These are phyloP conservation scores for Rhabdomys pumilio DNA, from an alignment of 2,797 vertebrate genomes.

Conservation along the genomic window DNA sequence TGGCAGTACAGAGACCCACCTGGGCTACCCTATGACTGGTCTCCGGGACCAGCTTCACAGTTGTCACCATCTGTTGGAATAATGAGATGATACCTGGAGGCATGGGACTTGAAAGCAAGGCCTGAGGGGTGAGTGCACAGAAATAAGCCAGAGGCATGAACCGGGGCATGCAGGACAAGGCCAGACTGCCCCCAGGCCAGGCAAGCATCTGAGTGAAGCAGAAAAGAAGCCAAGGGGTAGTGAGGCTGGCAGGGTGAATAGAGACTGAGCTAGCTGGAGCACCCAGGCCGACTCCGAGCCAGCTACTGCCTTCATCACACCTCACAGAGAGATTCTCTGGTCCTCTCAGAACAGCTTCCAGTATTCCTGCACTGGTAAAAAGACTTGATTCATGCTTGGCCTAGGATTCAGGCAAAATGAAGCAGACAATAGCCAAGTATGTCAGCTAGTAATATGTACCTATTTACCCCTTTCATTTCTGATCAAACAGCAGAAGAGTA, in stretches of 20 bases:
- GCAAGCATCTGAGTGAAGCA: rapidly evolving
- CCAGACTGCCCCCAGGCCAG: background rate
- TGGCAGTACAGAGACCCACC: background rate
- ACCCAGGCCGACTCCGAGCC: background rate
- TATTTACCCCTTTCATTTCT: background rate
- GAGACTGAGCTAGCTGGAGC: no score
- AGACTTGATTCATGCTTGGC: no score
- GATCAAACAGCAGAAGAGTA: background rate
- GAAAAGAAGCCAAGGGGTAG: no score
- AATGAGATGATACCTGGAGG: background rate
- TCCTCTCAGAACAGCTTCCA: no score
- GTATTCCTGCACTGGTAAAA: background rate
- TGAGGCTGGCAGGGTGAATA: background rate
- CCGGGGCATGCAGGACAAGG: background rate
- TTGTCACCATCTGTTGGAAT: background rate
- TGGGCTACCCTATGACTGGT: background rate
- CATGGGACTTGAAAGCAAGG: background rate
- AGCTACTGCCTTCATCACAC: background rate
- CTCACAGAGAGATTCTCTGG: no score
- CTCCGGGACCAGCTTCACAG: background rate
- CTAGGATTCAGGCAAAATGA: background rate
- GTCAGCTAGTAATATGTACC: no score
- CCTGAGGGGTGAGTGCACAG: background rate
- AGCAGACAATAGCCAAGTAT: no score
- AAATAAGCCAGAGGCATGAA: background rate